Base-by-base conservation (phyloP, 2,888 invertebrate species). In the Tinea pellionella region DNA sequence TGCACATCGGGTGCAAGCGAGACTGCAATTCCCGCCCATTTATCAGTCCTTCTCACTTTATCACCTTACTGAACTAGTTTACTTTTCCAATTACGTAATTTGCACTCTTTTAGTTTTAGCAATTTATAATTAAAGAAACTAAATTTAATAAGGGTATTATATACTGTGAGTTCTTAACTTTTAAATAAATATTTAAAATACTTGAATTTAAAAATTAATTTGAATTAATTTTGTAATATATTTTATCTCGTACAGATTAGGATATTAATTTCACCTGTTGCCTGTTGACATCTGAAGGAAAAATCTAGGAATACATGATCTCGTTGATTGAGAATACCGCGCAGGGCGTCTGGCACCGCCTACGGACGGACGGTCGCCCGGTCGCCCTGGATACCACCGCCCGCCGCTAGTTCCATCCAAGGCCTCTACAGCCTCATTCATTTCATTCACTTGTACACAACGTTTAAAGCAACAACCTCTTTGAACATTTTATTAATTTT, bases 1-100 rank as follows among this genome's bases (percentile, higher is more conserved):
- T 82, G 84, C 84, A 84, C 73, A 64, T n/a, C 71, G 67, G 76
- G 82, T 82, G 85, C 84, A 85, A 87, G 86, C 80, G 85, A 85
- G 85, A 87, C 83, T 83, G 83, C 84, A 79, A 65, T 70, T 66
- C 74, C 79, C 63, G 83, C 82, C 88, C 87, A 85, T 82, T 79
- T 80, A 72, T 75, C 79, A 78, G 78, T 74, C 76, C 82, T 79
- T 80, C 81, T 86, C 84, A 82, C 85, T 81, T 86, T 86, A 82
- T 81, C 85, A 85, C 87, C 85, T 83, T 83, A 79, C 71, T 77
- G 74, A 72, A 24, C 59, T 19, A 47, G 59, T 19, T 47, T 19
- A 53, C 2, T 2, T 53, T 24, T n/a, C 12, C 53, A 53, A 18
- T 53, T 53, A 53, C 18, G 24, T 24, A 53, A 24, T 12, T 53